Conservation (phyloP, 1,140 invertebrate genomes). For the Protaetia brevitarsis region DNA sequence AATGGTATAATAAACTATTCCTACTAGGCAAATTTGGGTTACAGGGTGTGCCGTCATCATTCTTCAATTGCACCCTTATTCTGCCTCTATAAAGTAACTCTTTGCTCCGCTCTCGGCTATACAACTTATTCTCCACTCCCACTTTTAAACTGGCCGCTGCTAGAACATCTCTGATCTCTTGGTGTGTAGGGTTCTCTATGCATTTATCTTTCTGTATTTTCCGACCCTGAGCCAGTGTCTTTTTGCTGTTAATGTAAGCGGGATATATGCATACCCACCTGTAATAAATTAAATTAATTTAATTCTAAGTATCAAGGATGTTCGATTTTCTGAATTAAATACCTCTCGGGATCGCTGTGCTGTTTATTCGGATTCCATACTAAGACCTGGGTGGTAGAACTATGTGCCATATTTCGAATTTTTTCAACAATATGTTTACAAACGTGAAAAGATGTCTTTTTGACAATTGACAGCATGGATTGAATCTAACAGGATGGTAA, state of each 20-base stretch:
- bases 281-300: conserved; percentile 21
- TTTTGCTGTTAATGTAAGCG: conserved; percentile 92
- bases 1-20: conserved; percentile 71
- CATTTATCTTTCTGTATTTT: conserved; percentile 79
- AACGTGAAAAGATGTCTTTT: background rate
- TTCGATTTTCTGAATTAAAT: conserved; percentile 27
- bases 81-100: conserved; percentile 80
- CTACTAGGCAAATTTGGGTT: conserved; percentile 74
- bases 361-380: conserved; percentile 60
- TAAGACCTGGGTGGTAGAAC: conserved; percentile 24
- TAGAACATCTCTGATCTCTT: conserved; percentile 92
- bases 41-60: conserved; percentile 81
- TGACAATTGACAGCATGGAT: too few relatives aligned
- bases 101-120: conserved; percentile 87
- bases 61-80: conserved; percentile 87
- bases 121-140: conserved; percentile 92
- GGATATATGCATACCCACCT: conserved; percentile 98
- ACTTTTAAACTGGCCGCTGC: conserved; percentile 76
- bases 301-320: background rate
- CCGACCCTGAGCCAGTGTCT: conserved; percentile 82
- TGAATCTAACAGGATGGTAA: too few relatives aligned
- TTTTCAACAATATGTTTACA: background rate
- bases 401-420: conserved; percentile 11
- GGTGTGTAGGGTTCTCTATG: conserved; percentile 90
- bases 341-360: conserved; percentile 61